These are phyloP conservation scores for Mellilla xanthometata DNA, from an alignment of 2,888 invertebrate species.

Conservation along the genomic window DNA sequence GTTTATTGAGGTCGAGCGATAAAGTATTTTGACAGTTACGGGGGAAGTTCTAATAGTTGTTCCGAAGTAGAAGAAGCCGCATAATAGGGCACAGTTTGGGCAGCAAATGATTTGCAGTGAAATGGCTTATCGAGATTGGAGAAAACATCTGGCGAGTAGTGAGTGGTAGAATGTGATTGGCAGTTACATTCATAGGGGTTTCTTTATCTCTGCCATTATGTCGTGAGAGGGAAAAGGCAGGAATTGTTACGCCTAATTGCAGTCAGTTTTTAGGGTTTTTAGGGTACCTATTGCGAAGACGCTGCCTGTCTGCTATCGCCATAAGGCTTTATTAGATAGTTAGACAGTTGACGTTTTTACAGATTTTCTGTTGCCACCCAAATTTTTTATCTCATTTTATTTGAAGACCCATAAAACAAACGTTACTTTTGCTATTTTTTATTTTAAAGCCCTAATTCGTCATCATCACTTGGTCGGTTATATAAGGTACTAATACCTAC, in stretches of 20 bases:
- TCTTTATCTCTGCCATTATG: slow-evolving; percentile 24
- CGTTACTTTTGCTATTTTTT: too few species aligned
- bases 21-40: slow-evolving; percentile 25
- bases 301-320: too few species aligned
- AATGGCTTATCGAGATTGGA: slow-evolving; percentile 25
- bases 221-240: slow-evolving; percentile 17
- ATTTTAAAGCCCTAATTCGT: too few species aligned
- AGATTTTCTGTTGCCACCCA: too few species aligned
- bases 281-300: too few species aligned
- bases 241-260: slow-evolving; percentile 21
- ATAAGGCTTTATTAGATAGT: too few species aligned
- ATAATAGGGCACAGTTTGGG: slow-evolving; percentile 16
- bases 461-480: too few species aligned
- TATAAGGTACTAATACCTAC: too few species aligned
- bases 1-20: slow-evolving; percentile 17
- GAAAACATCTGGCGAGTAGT: slow-evolving; percentile 26
- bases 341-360: too few species aligned
- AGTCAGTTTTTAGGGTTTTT: slow-evolving; percentile 8
- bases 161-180: slow-evolving; percentile 28
- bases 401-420: too few species aligned
- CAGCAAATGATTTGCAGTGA: slow-evolving; percentile 30
- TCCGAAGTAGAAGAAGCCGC: slow-evolving; percentile 15
- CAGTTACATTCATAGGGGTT: slow-evolving; percentile 29
- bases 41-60: slow-evolving; percentile 13
- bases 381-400: too few species aligned